Evolutionary conservation across 2,888 invertebrate species (phyloP), one percentile per base, ranked within the genome.

Genomic region (Cyaniris semiargus): DNA sequence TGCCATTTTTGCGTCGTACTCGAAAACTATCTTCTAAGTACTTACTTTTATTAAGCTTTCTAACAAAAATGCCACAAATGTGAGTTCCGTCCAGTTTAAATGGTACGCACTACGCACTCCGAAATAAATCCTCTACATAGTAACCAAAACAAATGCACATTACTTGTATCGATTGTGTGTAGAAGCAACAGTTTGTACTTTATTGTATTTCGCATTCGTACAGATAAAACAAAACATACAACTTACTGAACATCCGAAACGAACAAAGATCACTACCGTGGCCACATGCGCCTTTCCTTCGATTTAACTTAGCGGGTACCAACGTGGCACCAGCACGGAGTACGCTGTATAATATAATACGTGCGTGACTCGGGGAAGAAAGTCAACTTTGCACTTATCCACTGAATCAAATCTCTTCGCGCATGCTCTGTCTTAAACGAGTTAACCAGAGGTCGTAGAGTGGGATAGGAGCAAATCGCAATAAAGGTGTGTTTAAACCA

Each of bases 81-180:
- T 21, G 8, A 21, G 21, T 21, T 21, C 21, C 58, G 3, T 58
- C 21, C 21, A 21, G 58, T n/a, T 58, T 58, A 10, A 21, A 8
- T 21, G 18, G 58, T 8, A 58, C n/a, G 23, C 66, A 27, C 27
- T 66, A 66, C 66, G 60, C 60, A 66, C 66, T 66, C 27, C 66
- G 66, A 66, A 66, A 66, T 66, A 5, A 66, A 53, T 27, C 18
- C 74, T 74, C 23, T 27, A 23, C 38, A 38, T 44, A 38, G 83
- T 80, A 81, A 86, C 80, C 88, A 89, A 87, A 89, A 90, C 90
- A 90, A 89, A 87, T 85, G 84, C 87, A 87, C 87, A 87, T 84
- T 78, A 81, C 81, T 79, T 74, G 76, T 86, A 90, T 90, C 84
- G 89, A 90, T 89, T 84, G 82, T 66, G 66, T 27, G 66, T 23